phyloP scores from a whole-genome alignment of 2,888 invertebrate species.

The Sialis fuliginosa region DNA sequence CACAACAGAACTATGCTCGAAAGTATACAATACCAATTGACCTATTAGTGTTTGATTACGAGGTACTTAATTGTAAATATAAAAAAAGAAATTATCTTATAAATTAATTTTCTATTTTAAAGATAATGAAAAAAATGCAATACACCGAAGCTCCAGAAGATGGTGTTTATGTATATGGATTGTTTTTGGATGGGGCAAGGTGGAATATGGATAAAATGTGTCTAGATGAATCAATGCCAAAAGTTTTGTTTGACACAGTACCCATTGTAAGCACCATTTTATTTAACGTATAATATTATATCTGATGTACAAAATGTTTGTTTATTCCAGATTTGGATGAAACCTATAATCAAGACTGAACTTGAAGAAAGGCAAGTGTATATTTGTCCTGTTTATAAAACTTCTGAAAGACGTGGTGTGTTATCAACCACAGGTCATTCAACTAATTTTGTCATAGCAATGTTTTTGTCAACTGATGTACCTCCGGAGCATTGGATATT shows the following conservation, averaged over 20 bases:
- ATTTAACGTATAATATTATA: background rate
- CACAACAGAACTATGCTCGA: constrained; percentile 82
- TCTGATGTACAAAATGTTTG: background rate
- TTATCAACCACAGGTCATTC: constrained; percentile 88
- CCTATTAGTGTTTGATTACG: constrained; percentile 62
- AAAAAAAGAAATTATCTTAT: constrained; percentile 3
- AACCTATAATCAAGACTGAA: constrained; percentile 55
- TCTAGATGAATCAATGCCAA: constrained; percentile 65
- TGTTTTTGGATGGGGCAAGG: constrained; percentile 78
- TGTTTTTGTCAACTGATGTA: constrained; percentile 47
- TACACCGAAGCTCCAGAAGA: constrained; percentile 40
- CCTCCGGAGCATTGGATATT: constrained; percentile 73
- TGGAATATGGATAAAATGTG: constrained; percentile 52
- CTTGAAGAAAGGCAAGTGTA: constrained; percentile 46
- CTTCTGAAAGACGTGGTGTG: constrained; percentile 68
- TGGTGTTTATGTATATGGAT: constrained; percentile 58
- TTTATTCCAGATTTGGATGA: constrained; percentile 55
- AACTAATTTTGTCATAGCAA: constrained; percentile 80
- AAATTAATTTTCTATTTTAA: background rate
- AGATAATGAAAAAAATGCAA: constrained; percentile 17
- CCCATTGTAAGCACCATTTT: constrained; percentile 40
- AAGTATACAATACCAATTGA: constrained; percentile 88
- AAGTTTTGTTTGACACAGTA: constrained; percentile 64
- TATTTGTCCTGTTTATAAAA: constrained; percentile 80
- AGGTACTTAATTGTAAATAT: constrained; percentile 26